Evolutionary conservation across 2,888 invertebrate genomes (phyloP), one percentile per base, ranked within the genome.

Genomic region (Drosophila lacicola): DNA sequence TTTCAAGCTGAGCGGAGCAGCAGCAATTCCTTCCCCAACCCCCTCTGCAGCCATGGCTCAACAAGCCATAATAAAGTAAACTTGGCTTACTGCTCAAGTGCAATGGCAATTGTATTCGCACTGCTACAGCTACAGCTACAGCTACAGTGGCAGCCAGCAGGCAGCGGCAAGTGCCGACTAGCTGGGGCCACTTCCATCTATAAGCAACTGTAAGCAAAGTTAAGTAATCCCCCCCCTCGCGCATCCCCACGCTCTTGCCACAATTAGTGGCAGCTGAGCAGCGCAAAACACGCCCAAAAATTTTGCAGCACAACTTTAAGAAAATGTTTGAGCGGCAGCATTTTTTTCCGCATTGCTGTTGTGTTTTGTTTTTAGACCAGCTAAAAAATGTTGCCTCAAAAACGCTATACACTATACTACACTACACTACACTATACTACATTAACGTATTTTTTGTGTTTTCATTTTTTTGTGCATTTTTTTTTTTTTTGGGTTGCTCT

Each of bases 51-150:
- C 8, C 25, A 25, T 25, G 21, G 17, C 17, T 1, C 17, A 17
- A 1, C 17, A 44, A 65, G 70, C 74, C 70, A 86, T 83, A 88
- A 88, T 82, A 77, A 82, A 88, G 87, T 84, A 78, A 84, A 83
- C 84, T 86, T 76, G 88, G 86, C 84, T 82, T 71, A 73, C 82
- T 69, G 82, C 86, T 77, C 85, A 74, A 84, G 89, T 88, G 84
- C 89, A 89, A 89, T 83, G 78, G 85, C 84, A 87, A 84, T 78
- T 84, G 86, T 73, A 78, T 65, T 75, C 69, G 74, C 41, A 44
- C 49, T 63, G 78, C 62, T 62, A 42, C 73, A 56, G 39, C 62
- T 60, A 72, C 81, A 75, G 62, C 62, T 62, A 42, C 73, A 56
- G 41, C 62, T 60, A 72, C 81, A 75, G 62, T 71, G 70, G 57